phyloP scores from a whole-genome alignment of 2,113 vertebrate species.

The Ptilonorhynchus violaceus region DNA sequence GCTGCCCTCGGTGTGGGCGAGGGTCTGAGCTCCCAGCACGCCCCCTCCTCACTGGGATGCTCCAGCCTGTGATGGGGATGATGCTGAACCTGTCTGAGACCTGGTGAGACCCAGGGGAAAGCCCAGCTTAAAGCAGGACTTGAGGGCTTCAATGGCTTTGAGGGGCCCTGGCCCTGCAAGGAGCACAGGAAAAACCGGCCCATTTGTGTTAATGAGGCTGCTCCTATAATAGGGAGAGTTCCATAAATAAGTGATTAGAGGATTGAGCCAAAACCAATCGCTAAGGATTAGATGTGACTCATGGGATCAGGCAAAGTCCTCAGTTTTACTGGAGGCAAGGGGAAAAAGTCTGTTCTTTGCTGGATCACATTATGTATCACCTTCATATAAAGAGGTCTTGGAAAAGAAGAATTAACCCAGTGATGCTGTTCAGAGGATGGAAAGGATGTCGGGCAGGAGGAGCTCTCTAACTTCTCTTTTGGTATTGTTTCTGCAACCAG shows the following conservation, averaged over 20 bases:
- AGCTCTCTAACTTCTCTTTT: background rate
- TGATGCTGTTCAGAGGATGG: background rate
- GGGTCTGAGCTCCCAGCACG: background rate
- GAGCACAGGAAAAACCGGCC: background rate
- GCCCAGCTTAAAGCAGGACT: background rate
- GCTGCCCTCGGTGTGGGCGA: background rate
- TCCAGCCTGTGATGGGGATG: accelerated
- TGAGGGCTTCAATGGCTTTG: background rate
- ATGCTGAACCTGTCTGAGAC: background rate
- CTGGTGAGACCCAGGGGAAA: background rate
- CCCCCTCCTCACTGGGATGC: background rate
- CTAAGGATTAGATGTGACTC: background rate
- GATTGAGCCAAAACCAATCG: background rate
- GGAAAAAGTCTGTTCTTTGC: background rate
- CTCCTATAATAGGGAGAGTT: background rate
- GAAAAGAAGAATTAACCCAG: background rate
- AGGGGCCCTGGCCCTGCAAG: background rate
- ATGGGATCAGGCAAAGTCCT: background rate
- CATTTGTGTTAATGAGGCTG: background rate
- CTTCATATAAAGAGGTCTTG: background rate
- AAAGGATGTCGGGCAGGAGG: background rate
- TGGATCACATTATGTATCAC: background rate
- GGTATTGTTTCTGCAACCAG: background rate
- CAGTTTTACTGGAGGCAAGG: background rate
- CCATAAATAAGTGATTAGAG: background rate